Evolutionary conservation across 2,888 invertebrate species (phyloP).

Genomic region (Lochmaea crataegi): DNA sequence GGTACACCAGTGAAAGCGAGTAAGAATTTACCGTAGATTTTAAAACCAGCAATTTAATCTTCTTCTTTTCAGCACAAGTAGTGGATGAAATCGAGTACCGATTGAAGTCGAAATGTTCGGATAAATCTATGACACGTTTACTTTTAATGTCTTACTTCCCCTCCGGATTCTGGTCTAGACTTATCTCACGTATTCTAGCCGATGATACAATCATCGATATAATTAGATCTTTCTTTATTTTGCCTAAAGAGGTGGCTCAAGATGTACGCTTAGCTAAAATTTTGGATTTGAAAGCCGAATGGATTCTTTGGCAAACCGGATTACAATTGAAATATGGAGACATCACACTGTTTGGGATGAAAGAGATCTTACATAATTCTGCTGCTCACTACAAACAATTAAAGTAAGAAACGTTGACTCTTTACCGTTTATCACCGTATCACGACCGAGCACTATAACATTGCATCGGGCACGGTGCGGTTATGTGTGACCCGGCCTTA

Average conservation of each 20-base stretch:
- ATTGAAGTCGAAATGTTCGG: slow-evolving; percentile 66
- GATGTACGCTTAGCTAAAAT: slow-evolving; percentile 72
- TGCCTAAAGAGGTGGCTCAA: slow-evolving; percentile 77
- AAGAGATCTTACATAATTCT: slow-evolving; percentile 77
- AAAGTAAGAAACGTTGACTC: slow-evolving; percentile 53
- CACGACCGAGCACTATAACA: no score
- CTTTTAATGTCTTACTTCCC: slow-evolving; percentile 97
- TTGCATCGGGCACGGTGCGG: no score
- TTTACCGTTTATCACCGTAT: not conserved
- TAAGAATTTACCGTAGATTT: slow-evolving; percentile 18
- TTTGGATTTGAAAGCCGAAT: slow-evolving; percentile 81
- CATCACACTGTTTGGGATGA: slow-evolving; percentile 83
- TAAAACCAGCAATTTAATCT: not conserved
- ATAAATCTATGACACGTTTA: slow-evolving; percentile 76
- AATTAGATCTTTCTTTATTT: slow-evolving; percentile 77
- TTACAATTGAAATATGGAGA: slow-evolving; percentile 86
- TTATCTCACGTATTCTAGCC: slow-evolving; percentile 91
- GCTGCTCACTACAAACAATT: slow-evolving; percentile 66
- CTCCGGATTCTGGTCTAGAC: slow-evolving; percentile 96
- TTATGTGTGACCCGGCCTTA: no score
- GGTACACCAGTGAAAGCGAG: slow-evolving; percentile 32
- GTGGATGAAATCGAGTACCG: slow-evolving; percentile 56
- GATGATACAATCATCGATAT: slow-evolving; percentile 87
- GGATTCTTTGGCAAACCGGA: slow-evolving; percentile 96
- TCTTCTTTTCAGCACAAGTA: slow-evolving; percentile 47